phyloP scores from a whole-genome alignment of 2,797 vertebrate genomes.

The Melanotaenia trifasciata region DNA sequence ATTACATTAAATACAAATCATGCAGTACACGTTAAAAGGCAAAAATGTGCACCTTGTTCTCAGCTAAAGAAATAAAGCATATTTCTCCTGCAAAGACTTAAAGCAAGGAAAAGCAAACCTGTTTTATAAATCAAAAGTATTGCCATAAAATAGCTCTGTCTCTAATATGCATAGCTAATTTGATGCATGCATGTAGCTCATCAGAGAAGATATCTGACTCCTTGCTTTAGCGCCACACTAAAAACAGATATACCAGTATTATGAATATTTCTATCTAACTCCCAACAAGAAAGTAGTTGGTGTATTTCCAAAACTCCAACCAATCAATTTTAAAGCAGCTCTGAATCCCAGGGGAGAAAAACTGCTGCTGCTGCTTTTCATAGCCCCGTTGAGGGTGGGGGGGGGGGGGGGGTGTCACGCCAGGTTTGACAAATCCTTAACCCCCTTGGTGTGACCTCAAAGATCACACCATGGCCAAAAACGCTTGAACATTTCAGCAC shows the following conservation, averaged over 20 bases:
- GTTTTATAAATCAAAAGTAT: neutral
- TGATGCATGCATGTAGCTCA: neutral
- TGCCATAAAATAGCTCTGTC: neutral
- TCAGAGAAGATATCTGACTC: neutral
- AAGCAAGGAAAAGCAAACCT: neutral
- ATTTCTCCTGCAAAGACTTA: neutral
- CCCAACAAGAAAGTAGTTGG: conserved; percentile 6
- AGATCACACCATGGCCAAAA: neutral
- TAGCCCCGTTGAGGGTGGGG: neutral
- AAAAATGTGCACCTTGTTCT: neutral
- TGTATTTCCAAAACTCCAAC: conserved; percentile 13
- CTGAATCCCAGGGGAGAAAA: conserved; percentile 7
- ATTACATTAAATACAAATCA: neutral
- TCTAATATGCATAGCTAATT: neutral
- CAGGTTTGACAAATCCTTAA: conserved; percentile 22
- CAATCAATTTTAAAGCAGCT: conserved; percentile 9
- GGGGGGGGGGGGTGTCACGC: neutral
- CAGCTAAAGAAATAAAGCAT: neutral
- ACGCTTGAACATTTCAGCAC: conserved; percentile 1
- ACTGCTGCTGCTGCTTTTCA: conserved; percentile 6
- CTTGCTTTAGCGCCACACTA: conserved; percentile 2
- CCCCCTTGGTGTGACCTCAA: conserved; percentile 19
- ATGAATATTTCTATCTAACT: conserved; percentile 10
- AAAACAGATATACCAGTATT: neutral
- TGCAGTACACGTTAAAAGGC: neutral